Evolutionary conservation across 2,797 vertebrate species (phyloP).

Genomic region (Myotis daubentonii): DNA sequence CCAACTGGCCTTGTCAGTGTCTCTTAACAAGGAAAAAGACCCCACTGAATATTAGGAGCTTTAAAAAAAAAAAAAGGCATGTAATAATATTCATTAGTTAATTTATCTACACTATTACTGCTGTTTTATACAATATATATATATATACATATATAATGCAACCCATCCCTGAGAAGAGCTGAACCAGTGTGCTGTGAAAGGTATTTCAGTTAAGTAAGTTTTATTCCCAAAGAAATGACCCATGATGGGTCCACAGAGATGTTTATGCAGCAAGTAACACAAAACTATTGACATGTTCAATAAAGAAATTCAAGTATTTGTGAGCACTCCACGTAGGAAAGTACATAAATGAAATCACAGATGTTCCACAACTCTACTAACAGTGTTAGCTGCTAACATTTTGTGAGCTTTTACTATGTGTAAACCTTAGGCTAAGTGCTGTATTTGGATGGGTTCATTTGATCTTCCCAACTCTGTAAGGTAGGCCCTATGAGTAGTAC

Average conservation of each 20-base stretch:
- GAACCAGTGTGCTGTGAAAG: background rate
- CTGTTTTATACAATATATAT: background rate
- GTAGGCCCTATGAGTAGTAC: background rate
- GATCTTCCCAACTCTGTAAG: background rate
- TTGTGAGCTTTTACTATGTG: background rate
- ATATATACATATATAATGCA: background rate
- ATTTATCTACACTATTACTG: slow-evolving; percentile 54
- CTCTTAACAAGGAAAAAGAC: slow-evolving; percentile 76
- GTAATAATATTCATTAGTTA: slow-evolving; percentile 71
- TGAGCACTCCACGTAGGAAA: background rate
- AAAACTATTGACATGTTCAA: background rate
- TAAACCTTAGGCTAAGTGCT: background rate
- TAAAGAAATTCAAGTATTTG: background rate
- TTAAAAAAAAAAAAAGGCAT: background rate
- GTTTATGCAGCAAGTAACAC: background rate
- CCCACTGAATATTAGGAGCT: slow-evolving; percentile 75
- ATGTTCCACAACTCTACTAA: background rate
- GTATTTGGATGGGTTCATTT: background rate
- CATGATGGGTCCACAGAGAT: background rate
- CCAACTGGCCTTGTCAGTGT: slow-evolving; percentile 76
- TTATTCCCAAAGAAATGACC: slow-evolving; percentile 24
- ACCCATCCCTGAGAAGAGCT: background rate
- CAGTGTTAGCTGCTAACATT: background rate
- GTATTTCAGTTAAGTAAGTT: background rate
- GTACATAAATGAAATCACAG: background rate